phyloP scores from a whole-genome alignment of 1,140 invertebrate species.

The Aphidius gifuensis region DNA sequence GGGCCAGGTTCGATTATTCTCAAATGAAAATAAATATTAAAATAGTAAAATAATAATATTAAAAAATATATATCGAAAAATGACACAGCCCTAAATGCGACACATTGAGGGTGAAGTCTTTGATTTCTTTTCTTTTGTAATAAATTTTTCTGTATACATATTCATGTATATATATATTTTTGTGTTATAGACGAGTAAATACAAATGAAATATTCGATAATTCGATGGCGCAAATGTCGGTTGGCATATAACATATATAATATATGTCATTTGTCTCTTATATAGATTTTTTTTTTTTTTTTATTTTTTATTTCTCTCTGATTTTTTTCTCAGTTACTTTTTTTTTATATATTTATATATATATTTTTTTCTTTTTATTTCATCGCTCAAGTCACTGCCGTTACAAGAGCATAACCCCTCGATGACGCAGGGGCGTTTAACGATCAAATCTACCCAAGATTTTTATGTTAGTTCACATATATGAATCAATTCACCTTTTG shows the following conservation, averaged over 20 bases:
- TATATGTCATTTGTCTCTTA: too few relatives aligned
- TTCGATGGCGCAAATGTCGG: constrained; percentile 17
- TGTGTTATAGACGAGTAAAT: constrained; percentile 11
- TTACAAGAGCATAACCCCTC: constrained; percentile 16
- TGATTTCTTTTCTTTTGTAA: constrained; percentile 24
- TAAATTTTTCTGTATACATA: neutral
- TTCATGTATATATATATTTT: constrained; percentile 4
- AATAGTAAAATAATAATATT: constrained; percentile 14
- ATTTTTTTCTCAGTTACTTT: too few relatives aligned
- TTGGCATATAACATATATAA: neutral
- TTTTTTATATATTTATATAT: too few relatives aligned
- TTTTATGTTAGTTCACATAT: constrained; percentile 6
- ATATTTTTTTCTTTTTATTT: neutral
- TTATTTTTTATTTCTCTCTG: too few relatives aligned
- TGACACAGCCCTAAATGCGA: constrained; percentile 16
- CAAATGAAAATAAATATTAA: constrained; percentile 1
- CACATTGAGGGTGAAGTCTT: constrained; percentile 24
- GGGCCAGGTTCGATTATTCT: constrained; percentile 29
- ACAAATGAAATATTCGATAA: constrained; percentile 22
- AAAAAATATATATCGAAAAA: constrained; percentile 1
- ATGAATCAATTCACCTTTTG: constrained; percentile 13
- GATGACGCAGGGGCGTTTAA: constrained; percentile 29
- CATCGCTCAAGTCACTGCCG: constrained; percentile 13
- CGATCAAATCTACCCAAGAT: constrained; percentile 22
- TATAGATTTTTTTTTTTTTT: neutral